Conservation (phyloP, 2,113 vertebrate genomes). For the Propithecus coquereli region DNA sequence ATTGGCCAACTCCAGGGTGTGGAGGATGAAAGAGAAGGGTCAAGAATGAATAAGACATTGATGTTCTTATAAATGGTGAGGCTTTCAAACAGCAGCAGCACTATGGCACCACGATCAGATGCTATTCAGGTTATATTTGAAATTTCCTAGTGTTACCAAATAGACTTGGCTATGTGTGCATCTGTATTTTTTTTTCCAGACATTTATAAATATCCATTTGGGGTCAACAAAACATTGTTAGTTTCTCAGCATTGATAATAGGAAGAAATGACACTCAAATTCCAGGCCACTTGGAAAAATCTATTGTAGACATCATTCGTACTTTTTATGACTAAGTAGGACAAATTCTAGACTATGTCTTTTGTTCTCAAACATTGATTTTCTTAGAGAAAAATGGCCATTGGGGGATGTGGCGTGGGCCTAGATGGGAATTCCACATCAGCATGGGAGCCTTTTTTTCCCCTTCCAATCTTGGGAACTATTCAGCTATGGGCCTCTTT, state of each 20-base stretch:
- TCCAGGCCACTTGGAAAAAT: background rate
- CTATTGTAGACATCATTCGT: background rate
- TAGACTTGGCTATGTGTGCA: background rate
- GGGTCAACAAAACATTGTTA: background rate
- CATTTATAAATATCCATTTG: conserved; percentile 2
- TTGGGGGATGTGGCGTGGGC: background rate
- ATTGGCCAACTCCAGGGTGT: background rate
- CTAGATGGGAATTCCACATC: background rate
- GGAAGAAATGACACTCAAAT: background rate
- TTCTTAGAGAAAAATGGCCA: background rate
- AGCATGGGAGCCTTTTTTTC: background rate
- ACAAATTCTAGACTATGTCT: background rate
- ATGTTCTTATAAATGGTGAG: background rate
- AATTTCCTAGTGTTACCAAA: background rate
- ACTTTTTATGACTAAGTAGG: background rate
- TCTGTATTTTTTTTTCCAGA: background rate
- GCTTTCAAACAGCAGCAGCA: background rate
- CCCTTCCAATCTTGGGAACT: background rate
- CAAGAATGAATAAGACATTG: background rate
- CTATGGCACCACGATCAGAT: background rate
- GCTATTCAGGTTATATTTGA: background rate
- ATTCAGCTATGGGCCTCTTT: background rate
- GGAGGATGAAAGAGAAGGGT: background rate
- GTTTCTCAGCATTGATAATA: background rate
- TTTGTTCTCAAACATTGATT: background rate